These are phyloP conservation scores for Solenopsis invicta DNA, from an alignment of 1,140 invertebrate genomes.

Conservation along the genomic window DNA sequence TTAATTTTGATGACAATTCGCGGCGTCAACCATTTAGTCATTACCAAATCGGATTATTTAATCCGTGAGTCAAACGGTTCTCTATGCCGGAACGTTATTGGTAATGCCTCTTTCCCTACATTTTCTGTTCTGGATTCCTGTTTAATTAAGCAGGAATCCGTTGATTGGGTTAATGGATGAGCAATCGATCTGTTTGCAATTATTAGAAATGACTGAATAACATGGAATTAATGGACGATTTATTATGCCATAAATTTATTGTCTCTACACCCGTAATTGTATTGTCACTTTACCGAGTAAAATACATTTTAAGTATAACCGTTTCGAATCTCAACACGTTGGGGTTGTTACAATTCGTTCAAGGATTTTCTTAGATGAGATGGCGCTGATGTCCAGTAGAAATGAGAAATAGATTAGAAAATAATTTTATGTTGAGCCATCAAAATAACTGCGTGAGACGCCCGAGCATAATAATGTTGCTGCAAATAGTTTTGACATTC, in stretches of 20 bases:
- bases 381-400: too few relatives aligned
- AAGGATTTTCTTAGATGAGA: too few relatives aligned
- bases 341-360: too few relatives aligned
- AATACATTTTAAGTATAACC: background rate
- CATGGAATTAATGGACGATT: conserved; percentile 10
- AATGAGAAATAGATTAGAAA: too few relatives aligned
- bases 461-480: too few relatives aligned
- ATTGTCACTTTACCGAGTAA: background rate
- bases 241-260: conserved; percentile 10
- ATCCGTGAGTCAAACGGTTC: background rate
- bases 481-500: too few relatives aligned
- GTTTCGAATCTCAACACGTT: too few relatives aligned
- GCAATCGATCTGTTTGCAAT: conserved; percentile 33
- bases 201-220: conserved; percentile 37
- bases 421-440: too few relatives aligned
- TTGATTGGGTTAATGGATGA: conserved; percentile 30
- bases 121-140: conserved; percentile 25
- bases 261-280: background rate
- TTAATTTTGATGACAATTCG: conserved; percentile 9
- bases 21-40: background rate
- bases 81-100: background rate
- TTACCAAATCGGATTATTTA: conserved; percentile 11
- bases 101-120: conserved; percentile 5
- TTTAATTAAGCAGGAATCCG: conserved; percentile 35
- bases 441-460: too few relatives aligned